Base-by-base conservation (phyloP, 2,797 vertebrate species). In the Malacoraja senta region DNA sequence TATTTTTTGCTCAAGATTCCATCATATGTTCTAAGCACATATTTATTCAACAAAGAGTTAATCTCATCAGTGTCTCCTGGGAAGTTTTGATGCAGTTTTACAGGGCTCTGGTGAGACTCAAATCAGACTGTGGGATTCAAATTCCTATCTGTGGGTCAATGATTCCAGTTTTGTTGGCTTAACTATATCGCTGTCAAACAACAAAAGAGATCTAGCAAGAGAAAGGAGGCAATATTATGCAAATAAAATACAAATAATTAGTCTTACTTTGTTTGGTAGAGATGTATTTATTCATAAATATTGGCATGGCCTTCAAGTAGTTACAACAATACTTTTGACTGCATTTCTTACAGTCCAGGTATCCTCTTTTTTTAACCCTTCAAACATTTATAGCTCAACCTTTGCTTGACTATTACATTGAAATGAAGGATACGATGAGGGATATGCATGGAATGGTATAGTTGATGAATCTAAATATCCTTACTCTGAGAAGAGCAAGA, bases 381-480 rank as follows among this genome's bases (percentile, higher is more conserved):
- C 8, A 1, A 90, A 71, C 32, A 72, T 72, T 44, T 29, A 91
- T 72, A 72, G 19, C 35, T 44, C 71, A 35, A 74, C 88, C 65
- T 35, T 71, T 38, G 71, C 24, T 38, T 71, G 68, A 19, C 29
- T 10, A 72, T 72, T 71, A 24, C 65, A 9, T 68, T 38, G 17
- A 9, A 72, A 35, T 7, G 1, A n/a, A 65, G 4, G 26, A 65
- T 32, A 12, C 24, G n/a, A 68, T 8, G 8, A 24, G 32, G 7
- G 63, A 35, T 32, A 63, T 15, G 15, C 15, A 65, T 38, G 38
- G 38, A 38, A 38, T 38, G 38, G 38, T 38, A 38, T 38, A 78
- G 19, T 93, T 93, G 94, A 65, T 0, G 65, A 93, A 93, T 0
- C 0, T 84, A 83, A 93, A 94, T 71, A 29, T 65, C 29, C 26